Conservation (phyloP, 2,888 invertebrate species). For the Phortica magna region DNA sequence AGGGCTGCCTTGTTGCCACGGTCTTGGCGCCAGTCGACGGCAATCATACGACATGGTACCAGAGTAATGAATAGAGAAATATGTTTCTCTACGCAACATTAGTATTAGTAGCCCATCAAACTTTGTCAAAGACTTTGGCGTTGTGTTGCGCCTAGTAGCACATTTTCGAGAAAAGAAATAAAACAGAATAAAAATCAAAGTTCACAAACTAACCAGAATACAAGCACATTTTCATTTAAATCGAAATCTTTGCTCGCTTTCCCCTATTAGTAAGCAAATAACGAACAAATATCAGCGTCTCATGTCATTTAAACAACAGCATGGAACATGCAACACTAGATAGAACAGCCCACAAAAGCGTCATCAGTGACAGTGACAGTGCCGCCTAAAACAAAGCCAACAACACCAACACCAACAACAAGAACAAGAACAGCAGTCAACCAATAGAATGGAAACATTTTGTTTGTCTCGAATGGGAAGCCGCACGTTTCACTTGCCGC, state of each 20-base stretch:
- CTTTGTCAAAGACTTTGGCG: not conserved
- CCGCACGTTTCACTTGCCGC: constrained; percentile 21
- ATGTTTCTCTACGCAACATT: constrained; percentile 49
- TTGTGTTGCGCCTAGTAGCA: too few relatives aligned
- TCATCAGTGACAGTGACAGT: not conserved
- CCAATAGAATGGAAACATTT: not conserved
- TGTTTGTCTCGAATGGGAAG: constrained; percentile 12
- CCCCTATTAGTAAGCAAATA: constrained; percentile 19
- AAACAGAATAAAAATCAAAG: not conserved
- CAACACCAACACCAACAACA: constrained; percentile 44
- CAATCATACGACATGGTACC: constrained; percentile 11
- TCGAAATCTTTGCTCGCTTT: not conserved
- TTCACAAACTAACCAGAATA: constrained; percentile 19
- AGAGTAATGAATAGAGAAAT: constrained; percentile 56
- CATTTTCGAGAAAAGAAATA: too few relatives aligned
- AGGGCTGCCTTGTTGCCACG: constrained; percentile 39
- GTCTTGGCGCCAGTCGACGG: constrained; percentile 10
- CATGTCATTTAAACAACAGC: constrained; percentile 13
- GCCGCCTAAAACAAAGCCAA: constrained; percentile 28
- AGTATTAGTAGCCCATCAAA: constrained; percentile 25
- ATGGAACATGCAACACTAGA: constrained; percentile 18
- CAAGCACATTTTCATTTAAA: constrained; percentile 19
- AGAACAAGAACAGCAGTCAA: constrained; percentile 36
- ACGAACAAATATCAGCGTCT: not conserved
- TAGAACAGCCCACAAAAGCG: constrained; percentile 10